Percentiles rank a stretch among this genome's conserved stretches.
Evolutionary conservation across 2,888 invertebrate genomes (phyloP).

Genomic region (Dromius quadrimaculatus): DNA sequence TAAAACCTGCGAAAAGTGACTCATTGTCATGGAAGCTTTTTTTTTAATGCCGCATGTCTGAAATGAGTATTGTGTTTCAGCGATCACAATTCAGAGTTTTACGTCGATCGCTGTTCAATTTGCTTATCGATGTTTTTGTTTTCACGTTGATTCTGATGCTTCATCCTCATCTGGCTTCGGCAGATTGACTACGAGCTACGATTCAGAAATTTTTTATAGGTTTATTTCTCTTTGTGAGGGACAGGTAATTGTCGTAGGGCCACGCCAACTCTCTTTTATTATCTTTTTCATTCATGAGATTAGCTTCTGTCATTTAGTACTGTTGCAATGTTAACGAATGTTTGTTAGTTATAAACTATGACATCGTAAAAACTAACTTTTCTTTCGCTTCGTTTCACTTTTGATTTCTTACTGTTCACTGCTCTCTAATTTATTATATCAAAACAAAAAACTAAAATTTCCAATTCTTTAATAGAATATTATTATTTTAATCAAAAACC

Average conservation of each 20-base stretch:
- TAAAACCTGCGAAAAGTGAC: too few relatives aligned
- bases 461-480: too few relatives aligned
- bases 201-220: slow-evolving; percentile 28
- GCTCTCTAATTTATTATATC: slow-evolving; percentile 8
- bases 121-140: slow-evolving; percentile 35
- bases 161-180: slow-evolving; percentile 6
- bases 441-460: not conserved
- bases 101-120: slow-evolving; percentile 31
- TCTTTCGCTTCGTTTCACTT: slow-evolving; percentile 25
- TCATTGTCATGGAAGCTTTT: too few relatives aligned
- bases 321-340: slow-evolving; percentile 23
- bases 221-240: slow-evolving; percentile 36
- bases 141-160: slow-evolving; percentile 23
- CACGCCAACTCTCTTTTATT: slow-evolving; percentile 28
- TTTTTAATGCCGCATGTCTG: not conserved
- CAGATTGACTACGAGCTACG: not conserved
- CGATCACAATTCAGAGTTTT: not conserved
- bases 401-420: slow-evolving; percentile 14
- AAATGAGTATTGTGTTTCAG: not conserved
- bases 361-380: slow-evolving; percentile 33
- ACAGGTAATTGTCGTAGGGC: slow-evolving; percentile 28
- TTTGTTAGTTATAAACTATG: slow-evolving; percentile 23
- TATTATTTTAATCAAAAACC: too few relatives aligned
- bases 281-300: slow-evolving; percentile 38
- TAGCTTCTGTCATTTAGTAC: slow-evolving; percentile 39